Conservation (phyloP, 1,140 invertebrate species). For the Polyergus mexicanus region DNA sequence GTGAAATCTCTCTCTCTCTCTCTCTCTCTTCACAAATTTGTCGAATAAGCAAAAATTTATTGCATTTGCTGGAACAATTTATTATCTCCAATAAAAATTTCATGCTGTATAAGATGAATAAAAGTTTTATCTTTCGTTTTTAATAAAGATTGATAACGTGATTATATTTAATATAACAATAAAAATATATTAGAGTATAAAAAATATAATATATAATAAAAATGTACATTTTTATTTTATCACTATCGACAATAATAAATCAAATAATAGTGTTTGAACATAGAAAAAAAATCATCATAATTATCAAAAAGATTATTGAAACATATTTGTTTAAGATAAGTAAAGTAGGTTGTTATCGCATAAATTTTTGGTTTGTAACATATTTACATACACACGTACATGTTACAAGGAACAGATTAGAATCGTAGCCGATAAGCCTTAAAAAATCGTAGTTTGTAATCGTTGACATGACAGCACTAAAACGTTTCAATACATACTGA, state of each 20-base stretch:
- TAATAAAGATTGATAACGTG: neutral
- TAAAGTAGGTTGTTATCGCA: neutral
- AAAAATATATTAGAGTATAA: too few relatives aligned
- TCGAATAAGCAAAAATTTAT: neutral
- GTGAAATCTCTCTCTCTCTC: neutral
- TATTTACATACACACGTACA: neutral
- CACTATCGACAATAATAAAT: neutral
- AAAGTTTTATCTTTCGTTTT: neutral
- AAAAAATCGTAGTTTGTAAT: conserved; percentile 4
- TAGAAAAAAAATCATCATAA: neutral
- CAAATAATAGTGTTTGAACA: neutral
- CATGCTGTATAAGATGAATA: neutral
- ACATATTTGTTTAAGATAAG: neutral
- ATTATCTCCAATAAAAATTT: neutral
- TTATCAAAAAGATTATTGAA: neutral
- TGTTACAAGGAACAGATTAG: neutral
- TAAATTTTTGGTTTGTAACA: neutral
- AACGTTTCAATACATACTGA: conserved; percentile 36
- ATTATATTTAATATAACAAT: too few relatives aligned
- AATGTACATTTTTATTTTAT: neutral
- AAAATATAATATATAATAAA: too few relatives aligned
- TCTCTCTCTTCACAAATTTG: neutral
- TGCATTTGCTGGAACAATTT: neutral
- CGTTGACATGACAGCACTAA: neutral
- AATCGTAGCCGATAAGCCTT: neutral